Base-by-base conservation (phyloP, 2,113 vertebrate species). In the Rallus limicola region DNA sequence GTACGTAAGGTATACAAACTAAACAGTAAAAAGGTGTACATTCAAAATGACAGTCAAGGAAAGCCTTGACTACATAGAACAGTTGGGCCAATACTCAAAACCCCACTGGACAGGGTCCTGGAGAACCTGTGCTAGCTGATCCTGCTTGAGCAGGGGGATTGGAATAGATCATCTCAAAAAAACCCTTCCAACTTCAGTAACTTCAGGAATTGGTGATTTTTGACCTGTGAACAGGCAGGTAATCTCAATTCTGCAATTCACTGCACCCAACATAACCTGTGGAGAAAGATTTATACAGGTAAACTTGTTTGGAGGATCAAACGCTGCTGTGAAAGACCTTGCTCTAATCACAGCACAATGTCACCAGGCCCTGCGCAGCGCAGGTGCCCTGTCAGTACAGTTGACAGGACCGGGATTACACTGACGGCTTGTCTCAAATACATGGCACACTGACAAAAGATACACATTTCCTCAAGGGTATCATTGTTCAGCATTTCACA, bases 321-420 rank as follows among this genome's bases (percentile, higher is more conserved):
- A 58, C 3, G 10, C 16, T 50, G 44, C 44, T 44, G 56, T 40
- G 83, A 50, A 81, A 92, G 56, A 50, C 44, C 53, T 86, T 48
- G 38, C 60, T 93, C 29, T 81, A 74, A 92, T 29, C 9, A 1
- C 79, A 94, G 68, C 62, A 46, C 67, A 67, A 16, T 20, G 26
- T 78, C 72, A 84, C 48, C 53, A 56, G 64, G 72, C 34, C 72
- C 72, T 17, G 53, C 46, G 67, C 71, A 74, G 64, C 5, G 34
- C 82, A 91, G 93, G 69, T 62, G 82, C 65, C 86, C 44, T 84
- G 80, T 92, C 93, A 92, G 38, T 40, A n/a, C 16, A 40, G 68
- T 9, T 88, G 88, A 95, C 80, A 86, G 74, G 59, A 68, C 86
- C 10, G 55, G 93, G 94, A 93, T 94, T 95, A 88, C 71, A 38